These are phyloP conservation scores for Mercenaria mercenaria DNA, from an alignment of 1,140 invertebrate species.

Conservation along the genomic window DNA sequence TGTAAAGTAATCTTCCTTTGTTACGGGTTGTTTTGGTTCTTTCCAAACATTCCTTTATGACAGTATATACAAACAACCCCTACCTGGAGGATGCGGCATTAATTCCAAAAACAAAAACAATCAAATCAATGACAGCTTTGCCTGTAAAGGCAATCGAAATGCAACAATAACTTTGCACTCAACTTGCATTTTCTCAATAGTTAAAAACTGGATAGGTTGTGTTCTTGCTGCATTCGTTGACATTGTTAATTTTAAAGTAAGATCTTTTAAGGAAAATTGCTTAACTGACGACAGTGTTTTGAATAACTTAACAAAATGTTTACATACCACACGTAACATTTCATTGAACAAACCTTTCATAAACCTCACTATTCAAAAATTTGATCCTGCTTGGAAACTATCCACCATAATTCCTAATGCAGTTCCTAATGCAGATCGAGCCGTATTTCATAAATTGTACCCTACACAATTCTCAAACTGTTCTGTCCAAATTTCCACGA, in stretches of 20 bases:
- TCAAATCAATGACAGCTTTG: not conserved
- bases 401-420: not conserved
- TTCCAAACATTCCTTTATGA: not conserved
- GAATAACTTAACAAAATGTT: slow-evolving; percentile 15
- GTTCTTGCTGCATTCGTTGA: slow-evolving; percentile 56
- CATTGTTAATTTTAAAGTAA: slow-evolving; percentile 35
- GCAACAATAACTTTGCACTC: not conserved
- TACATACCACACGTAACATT: slow-evolving; percentile 19
- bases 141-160: not conserved
- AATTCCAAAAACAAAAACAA: not conserved
- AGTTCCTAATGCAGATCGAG: not conserved
- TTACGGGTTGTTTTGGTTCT: no score
- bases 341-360: slow-evolving; percentile 14
- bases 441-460: not conserved
- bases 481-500: not conserved
- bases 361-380: not conserved
- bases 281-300: not conserved
- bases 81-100: not conserved
- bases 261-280: not conserved
- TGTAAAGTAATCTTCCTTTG: not conserved
- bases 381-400: not conserved
- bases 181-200: not conserved
- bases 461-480: not conserved
- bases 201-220: slow-evolving; percentile 47
- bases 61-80: not conserved